Conservation (phyloP, 2,113 vertebrate species). For the Pleuronectes platessa region DNA sequence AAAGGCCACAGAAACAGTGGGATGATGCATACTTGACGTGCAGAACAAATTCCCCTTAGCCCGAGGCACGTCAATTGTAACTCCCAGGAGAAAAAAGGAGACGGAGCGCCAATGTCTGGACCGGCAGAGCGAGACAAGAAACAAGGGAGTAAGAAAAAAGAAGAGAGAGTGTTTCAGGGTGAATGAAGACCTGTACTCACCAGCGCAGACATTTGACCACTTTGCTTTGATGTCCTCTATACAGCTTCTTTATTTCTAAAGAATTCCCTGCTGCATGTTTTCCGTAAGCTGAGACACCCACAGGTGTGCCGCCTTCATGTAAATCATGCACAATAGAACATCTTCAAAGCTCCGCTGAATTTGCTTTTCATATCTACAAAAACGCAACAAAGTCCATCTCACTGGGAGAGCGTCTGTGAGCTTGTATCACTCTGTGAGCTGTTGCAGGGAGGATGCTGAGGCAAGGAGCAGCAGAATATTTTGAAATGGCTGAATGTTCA, state of each 20-base stretch:
- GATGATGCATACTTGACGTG: constrained; percentile 62
- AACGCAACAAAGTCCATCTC: constrained; percentile 50
- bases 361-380: constrained; percentile 49
- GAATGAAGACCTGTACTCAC: constrained; percentile 38
- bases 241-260: constrained; percentile 12
- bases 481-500: constrained; percentile 17
- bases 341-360: constrained; percentile 60
- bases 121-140: constrained; percentile 49
- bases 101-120: constrained; percentile 35
- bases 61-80: constrained; percentile 48
- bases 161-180: constrained; percentile 15
- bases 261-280: constrained; percentile 36
- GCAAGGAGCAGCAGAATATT: neutral
- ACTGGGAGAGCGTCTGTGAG: constrained; percentile 25
- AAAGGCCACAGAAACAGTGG: constrained; percentile 35
- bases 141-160: constrained; percentile 23
- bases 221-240: constrained; percentile 64
- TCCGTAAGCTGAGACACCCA: constrained; percentile 50
- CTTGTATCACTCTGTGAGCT: constrained; percentile 22
- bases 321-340: constrained; percentile 38
- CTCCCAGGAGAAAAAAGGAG: constrained; percentile 46
- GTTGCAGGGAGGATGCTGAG: constrained; percentile 25
- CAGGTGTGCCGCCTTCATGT: constrained; percentile 50
- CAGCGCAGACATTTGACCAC: constrained; percentile 63
- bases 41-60: constrained; percentile 68